These are phyloP conservation scores for Pocillopora verrucosa DNA, from an alignment of 64 coral and sea anemone genomes.

Conservation along the genomic window DNA sequence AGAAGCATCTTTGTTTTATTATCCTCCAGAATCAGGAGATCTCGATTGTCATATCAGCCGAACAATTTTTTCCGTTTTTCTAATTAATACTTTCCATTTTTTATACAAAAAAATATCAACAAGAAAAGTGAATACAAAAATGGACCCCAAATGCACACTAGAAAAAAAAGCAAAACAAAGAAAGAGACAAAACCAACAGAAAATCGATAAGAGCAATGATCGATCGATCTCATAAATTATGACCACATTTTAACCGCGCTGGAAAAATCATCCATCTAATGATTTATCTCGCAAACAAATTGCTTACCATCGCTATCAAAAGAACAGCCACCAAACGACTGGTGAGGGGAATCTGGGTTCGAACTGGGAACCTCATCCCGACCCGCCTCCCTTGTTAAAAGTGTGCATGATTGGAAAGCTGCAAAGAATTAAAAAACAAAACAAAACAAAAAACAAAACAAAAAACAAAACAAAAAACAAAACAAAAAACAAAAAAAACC, in stretches of 20 bases:
- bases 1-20: too few species aligned
- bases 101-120: too few species aligned
- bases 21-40: too few species aligned
- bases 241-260: background rate
- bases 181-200: too few species aligned
- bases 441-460: background rate
- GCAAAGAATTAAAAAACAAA: background rate
- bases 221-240: background rate
- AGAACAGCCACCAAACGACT: constrained; percentile 43
- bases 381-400: background rate
- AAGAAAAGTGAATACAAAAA: too few species aligned
- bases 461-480: background rate
- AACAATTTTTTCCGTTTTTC: too few species aligned
- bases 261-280: background rate
- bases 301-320: constrained; percentile 74
- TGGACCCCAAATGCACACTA: too few species aligned
- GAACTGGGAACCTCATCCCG: constrained; percentile 57
- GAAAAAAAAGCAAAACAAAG: too few species aligned
- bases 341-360: constrained; percentile 59
- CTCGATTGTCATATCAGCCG: too few species aligned
- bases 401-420: constrained; percentile 12
- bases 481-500: background rate
- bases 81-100: too few species aligned
- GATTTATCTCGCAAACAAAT: background rate
- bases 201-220: too few species aligned